phyloP scores from a whole-genome alignment of 2,797 vertebrate species.

The Peromyscus melanophrys region DNA sequence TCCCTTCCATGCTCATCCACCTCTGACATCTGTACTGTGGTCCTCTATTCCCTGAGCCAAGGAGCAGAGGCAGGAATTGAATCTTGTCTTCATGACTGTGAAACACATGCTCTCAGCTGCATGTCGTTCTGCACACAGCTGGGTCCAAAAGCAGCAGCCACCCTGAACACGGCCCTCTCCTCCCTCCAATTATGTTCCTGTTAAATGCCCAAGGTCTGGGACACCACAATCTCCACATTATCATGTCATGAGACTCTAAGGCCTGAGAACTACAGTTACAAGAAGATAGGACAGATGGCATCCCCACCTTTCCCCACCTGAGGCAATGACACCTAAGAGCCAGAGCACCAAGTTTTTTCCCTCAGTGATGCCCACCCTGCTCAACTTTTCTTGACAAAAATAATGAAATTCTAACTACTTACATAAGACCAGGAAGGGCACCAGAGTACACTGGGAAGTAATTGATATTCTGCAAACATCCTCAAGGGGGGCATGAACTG shows the following conservation, averaged over 20 bases:
- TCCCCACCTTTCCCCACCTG: not conserved
- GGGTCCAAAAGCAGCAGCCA: not conserved
- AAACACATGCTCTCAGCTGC: not conserved
- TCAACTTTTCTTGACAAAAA: conserved; percentile 60
- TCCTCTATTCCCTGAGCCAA: not conserved
- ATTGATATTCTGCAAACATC: conserved; percentile 71
- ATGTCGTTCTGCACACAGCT: not conserved
- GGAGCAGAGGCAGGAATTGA: not conserved
- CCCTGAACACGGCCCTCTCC: not conserved
- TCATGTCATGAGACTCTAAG: not conserved
- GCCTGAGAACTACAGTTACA: not conserved
- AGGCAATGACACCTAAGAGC: not conserved
- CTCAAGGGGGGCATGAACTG: conserved; percentile 12
- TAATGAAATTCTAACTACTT: conserved; percentile 41
- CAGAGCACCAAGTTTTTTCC: not conserved
- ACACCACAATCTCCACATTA: rapidly evolving
- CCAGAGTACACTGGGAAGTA: conserved; percentile 55
- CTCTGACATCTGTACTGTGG: not conserved
- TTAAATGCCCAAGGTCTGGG: not conserved
- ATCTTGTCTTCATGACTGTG: not conserved
- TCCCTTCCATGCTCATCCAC: not conserved
- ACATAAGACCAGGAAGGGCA: conserved; percentile 63
- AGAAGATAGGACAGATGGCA: not conserved
- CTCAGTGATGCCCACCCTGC: not conserved
- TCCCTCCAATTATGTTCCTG: not conserved